A percentile compares a stretch with the other conserved stretches of the same genome.
Conservation (phyloP, 2,888 invertebrate species). For the Drosophila koepferae region DNA sequence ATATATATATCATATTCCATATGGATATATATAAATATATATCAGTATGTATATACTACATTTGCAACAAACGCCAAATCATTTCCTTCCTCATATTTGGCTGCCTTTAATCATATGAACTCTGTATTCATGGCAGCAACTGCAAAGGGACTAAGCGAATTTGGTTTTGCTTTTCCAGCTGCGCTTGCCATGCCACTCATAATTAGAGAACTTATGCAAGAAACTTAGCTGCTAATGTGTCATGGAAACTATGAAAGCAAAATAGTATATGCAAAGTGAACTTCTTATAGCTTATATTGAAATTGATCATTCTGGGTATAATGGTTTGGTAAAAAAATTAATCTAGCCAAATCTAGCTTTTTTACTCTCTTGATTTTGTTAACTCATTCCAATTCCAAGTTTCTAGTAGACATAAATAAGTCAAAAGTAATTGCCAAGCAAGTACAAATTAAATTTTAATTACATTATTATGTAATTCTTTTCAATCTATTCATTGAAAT, state of each 20-base stretch:
- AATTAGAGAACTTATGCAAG: not conserved
- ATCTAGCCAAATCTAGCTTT: no score
- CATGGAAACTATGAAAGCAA: not conserved
- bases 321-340: no score
- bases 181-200: not conserved
- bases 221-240: not conserved
- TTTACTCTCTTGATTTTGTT: no score
- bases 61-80: constrained; percentile 6
- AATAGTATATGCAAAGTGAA: no score
- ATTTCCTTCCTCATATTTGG: constrained; percentile 6
- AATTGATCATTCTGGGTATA: no score
- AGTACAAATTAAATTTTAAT: no score
- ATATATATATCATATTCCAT: not conserved
- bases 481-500: no score
- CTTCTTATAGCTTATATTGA: no score
- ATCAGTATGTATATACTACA: not conserved
- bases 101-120: constrained; percentile 6
- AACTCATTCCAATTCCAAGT: no score
- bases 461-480: no score
- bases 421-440: no score
- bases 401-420: no score
- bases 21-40: not conserved
- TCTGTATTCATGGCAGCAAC: not conserved
- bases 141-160: not conserved
- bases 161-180: not conserved